Evolutionary conservation across 2,113 vertebrate genomes (phyloP), one percentile per base, ranked within the genome.

Genomic region (Heterotis niloticus): DNA sequence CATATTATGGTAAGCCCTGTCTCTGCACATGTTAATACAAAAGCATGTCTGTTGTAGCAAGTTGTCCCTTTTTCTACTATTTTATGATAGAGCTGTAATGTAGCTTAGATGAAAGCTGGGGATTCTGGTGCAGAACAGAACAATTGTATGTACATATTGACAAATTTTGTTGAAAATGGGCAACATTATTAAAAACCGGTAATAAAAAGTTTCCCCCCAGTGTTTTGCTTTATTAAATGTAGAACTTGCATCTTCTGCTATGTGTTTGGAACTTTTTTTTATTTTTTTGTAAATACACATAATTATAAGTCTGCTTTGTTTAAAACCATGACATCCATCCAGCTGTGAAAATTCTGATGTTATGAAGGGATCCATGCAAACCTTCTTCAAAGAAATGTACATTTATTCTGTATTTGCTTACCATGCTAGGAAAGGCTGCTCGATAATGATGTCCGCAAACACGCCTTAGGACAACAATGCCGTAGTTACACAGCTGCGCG

Each of bases 1-100:
- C 87, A 85, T 85, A 85, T 87, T 89, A 83, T 89, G 91, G 91
- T 87, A 88, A 91, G 77, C 83, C 80, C 67, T 85, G 91, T 82
- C 81, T 89, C 90, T 89, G 88, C 5, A 44, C 82, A 64, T 79
- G 17, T 24, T n/a, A 5, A 83, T 83, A 80, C 87, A 81, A 84
- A 86, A 79, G 87, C 93, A 89, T 87, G 89, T 91, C 90, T 78
- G 86, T 89, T 88, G 87, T 87, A 80, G 80, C 83, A 84, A 79
- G 89, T 82, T 62, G 28, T 59, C 81, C 78, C 85, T 83, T 80
- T 87, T 82, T 84, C 81, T 81, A 82, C 80, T 83, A 85, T 86
- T 85, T 87, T 82, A 87, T 85, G 78, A 81, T 80, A 51, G 82
- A 72, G 56, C 66, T 85, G 84, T 88, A 86, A 84, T 80, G 85